Percentiles rank a stretch among this genome's conserved stretches.
phyloP scores from a whole-genome alignment of 2,888 invertebrate species.

The Amiota mariae region DNA sequence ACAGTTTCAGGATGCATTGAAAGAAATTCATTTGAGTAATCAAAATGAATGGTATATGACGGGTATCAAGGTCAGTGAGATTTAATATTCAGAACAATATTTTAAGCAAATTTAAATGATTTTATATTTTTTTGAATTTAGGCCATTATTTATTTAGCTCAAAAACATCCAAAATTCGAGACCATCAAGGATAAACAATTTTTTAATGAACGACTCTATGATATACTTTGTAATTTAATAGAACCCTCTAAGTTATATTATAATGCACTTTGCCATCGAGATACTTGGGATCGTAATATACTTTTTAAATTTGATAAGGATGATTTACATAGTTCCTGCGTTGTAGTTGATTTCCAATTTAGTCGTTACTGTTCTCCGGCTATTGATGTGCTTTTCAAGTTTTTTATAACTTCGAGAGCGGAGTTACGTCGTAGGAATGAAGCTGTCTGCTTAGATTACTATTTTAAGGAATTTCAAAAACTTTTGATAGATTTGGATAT shows the following conservation, averaged over 20 bases:
- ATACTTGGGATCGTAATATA: conserved; percentile 72
- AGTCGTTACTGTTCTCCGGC: conserved; percentile 76
- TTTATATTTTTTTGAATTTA: conserved; percentile 31
- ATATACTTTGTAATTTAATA: conserved; percentile 51
- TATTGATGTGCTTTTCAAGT: conserved; percentile 75
- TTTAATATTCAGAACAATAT: not conserved
- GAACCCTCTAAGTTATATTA: conserved; percentile 65
- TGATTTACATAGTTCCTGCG: conserved; percentile 69
- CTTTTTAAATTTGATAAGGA: conserved; percentile 64
- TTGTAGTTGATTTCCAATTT: conserved; percentile 77
- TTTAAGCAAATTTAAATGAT: not conserved
- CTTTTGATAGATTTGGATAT: conserved; percentile 38
- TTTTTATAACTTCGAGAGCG: conserved; percentile 73
- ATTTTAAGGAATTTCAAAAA: conserved; percentile 67
- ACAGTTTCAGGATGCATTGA: conserved; percentile 48
- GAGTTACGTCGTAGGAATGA: conserved; percentile 69
- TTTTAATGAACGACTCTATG: conserved; percentile 55
- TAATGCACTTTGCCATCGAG: conserved; percentile 74
- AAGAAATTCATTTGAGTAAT: conserved; percentile 52
- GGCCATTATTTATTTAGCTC: conserved; percentile 62
- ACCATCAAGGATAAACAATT: conserved; percentile 49
- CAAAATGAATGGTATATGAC: conserved; percentile 63
- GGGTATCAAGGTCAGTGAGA: conserved; percentile 56
- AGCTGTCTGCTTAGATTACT: conserved; percentile 71
- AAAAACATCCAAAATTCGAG: conserved; percentile 61